Evolutionary conservation across 2,797 vertebrate genomes (phyloP).

Genomic region (Triplophysa yarkandensis): DNA sequence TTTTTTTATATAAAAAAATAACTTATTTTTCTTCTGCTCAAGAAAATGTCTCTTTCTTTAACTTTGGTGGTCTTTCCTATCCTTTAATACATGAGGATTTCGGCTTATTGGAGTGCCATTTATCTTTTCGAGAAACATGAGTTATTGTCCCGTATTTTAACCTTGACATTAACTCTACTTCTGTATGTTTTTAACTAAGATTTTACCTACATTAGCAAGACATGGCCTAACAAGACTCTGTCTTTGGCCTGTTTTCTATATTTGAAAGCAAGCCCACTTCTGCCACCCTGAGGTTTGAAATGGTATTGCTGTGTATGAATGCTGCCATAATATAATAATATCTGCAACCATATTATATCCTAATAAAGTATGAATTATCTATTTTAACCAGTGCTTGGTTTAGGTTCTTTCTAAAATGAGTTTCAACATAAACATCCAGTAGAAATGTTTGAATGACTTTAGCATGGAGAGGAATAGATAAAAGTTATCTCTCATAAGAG

Average conservation of each 20-base stretch:
- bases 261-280: slow-evolving; percentile 26
- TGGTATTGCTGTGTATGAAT: not conserved
- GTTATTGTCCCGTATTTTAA: slow-evolving; percentile 44
- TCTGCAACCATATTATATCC: too few species aligned
- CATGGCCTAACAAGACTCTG: not conserved
- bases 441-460: not conserved
- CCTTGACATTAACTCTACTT: slow-evolving; percentile 45
- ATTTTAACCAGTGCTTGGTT: not conserved
- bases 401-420: not conserved
- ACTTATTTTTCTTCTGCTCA: not conserved
- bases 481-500: not conserved
- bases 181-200: slow-evolving; percentile 10
- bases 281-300: slow-evolving; percentile 43
- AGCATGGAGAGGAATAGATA: not conserved
- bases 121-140: slow-evolving; percentile 29
- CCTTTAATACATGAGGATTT: not conserved
- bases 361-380: not conserved
- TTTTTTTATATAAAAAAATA: too few species aligned
- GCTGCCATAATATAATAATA: too few species aligned
- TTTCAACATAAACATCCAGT: not conserved
- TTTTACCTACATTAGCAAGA: slow-evolving; percentile 4
- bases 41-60: not conserved
- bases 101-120: not conserved
- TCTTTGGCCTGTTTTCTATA: slow-evolving; percentile 21
- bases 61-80: not conserved